phyloP scores from a whole-genome alignment of 1,140 invertebrate species.

The Drosophila ambigua region DNA sequence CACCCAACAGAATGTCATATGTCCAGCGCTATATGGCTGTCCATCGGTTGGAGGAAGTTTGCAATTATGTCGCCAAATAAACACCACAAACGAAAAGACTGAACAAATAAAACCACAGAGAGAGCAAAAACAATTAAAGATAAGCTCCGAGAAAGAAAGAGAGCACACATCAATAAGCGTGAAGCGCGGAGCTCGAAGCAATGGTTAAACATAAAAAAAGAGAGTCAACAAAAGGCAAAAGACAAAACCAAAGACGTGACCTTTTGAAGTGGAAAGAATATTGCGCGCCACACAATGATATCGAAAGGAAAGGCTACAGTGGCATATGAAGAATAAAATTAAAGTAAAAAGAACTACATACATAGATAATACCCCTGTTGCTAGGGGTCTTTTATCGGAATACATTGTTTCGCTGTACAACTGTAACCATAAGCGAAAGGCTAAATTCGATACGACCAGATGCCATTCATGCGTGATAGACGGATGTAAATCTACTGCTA shows the following conservation, averaged over 20 bases:
- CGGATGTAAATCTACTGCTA: too few species aligned
- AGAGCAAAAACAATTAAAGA: slow-evolving; percentile 19
- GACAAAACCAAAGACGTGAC: slow-evolving; percentile 38
- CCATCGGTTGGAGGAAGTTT: slow-evolving; percentile 12
- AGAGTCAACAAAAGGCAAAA: slow-evolving; percentile 33
- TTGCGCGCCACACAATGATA: too few species aligned
- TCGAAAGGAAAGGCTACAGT: not conserved
- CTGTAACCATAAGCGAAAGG: too few species aligned
- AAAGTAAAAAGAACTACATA: slow-evolving; percentile 10
- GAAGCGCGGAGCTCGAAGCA: slow-evolving; percentile 3
- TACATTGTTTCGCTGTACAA: too few species aligned
- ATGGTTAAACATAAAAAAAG: slow-evolving; percentile 21
- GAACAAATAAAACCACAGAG: slow-evolving; percentile 15
- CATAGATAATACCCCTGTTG: too few species aligned
- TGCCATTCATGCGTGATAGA: too few species aligned
- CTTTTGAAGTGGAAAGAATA: slow-evolving; percentile 11
- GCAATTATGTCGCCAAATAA: slow-evolving; percentile 27
- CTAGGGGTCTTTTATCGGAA: too few species aligned
- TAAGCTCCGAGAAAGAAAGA: slow-evolving; percentile 15
- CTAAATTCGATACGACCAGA: too few species aligned
- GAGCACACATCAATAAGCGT: not conserved
- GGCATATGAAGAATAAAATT: slow-evolving; percentile 18
- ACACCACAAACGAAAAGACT: slow-evolving; percentile 21
- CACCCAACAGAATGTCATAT: too few species aligned
- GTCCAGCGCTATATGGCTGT: too few species aligned